Evolutionary conservation across 1,140 invertebrate genomes (phyloP).

Genomic region (Drosophila repleta): DNA sequence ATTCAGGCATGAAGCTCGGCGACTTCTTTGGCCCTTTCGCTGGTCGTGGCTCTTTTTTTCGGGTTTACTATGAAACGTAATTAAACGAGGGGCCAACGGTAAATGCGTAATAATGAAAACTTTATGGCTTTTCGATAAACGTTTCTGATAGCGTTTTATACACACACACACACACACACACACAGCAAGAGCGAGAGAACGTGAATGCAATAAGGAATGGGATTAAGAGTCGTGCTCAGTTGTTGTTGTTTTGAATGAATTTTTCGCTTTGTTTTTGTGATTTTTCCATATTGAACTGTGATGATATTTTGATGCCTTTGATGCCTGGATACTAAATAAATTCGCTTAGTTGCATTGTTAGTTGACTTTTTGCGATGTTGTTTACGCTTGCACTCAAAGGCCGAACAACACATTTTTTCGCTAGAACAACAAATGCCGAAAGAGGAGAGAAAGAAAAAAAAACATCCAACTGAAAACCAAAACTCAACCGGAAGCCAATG

Average conservation of each 20-base stretch:
- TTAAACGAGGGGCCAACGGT: slow-evolving; percentile 73
- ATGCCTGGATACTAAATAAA: slow-evolving; percentile 28
- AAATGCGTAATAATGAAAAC: slow-evolving; percentile 77
- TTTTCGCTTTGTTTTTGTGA: neutral
- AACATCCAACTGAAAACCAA: slow-evolving; percentile 37
- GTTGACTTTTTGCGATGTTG: slow-evolving; percentile 42
- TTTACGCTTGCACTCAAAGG: slow-evolving; percentile 39
- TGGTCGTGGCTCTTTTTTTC: slow-evolving; percentile 41
- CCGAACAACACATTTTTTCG: slow-evolving; percentile 67
- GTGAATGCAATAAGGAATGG: slow-evolving; percentile 41
- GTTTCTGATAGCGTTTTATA: slow-evolving; percentile 33
- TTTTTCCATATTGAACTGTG: slow-evolving; percentile 13
- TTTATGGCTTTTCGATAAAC: slow-evolving; percentile 80
- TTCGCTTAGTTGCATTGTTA: slow-evolving; percentile 35
- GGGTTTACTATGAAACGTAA: slow-evolving; percentile 70
- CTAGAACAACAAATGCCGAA: slow-evolving; percentile 68
- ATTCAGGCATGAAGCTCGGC: slow-evolving; percentile 42
- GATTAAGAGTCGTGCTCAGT: slow-evolving; percentile 24
- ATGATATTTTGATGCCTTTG: slow-evolving; percentile 31
- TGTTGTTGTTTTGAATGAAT: slow-evolving; percentile 5
- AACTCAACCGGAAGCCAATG: slow-evolving; percentile 81
- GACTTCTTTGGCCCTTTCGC: slow-evolving; percentile 27
- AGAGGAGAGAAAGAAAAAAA: slow-evolving; percentile 29
- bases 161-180: slow-evolving; percentile 14
- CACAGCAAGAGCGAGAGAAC: slow-evolving; percentile 32